Evolutionary conservation across 2,888 invertebrate genomes (phyloP), one percentile per base, ranked within the genome.

Genomic region (Dorcus hopei): DNA sequence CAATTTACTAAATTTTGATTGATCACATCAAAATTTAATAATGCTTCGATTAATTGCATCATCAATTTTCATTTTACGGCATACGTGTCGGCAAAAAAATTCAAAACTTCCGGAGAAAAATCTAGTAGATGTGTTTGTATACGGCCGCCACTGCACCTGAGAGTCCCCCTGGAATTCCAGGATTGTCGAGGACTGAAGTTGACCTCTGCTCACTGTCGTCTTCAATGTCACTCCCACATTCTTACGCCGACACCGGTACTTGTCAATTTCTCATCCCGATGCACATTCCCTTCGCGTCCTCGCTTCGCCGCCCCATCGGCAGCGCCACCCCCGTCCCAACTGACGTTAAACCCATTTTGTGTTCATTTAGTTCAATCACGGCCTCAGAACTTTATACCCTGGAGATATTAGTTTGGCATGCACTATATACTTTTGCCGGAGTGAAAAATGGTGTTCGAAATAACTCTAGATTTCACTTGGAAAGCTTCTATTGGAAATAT

Each of bases 361-460:
- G 71, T 75, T 75, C 76, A 76, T 77, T 77, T 76, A 74, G 72
- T 75, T 76, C 76, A 77, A 77, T 77, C 76, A 74, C 72, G 71
- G 68, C 66, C 68, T 62, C 61, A 68, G 69, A 74, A 77, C 68
- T 73, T 73, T 73, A 74, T 74, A 68, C 75, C 75, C 75, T 54
- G 54, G 75, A 74, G 76, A 73, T 75, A 72, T 75, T 72, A 74
- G 72, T 73, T 72, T 69, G 72, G 70, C 73, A 71, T 72, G 72
- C 70, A 72, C 70, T 71, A 64, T 69, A 69, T 67, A 73, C 70
- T 70, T 61, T 61, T 55, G 53, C 61, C 66, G 60, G 70, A 73
- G 73, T 75, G 76, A 76, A 74, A 75, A 75, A 75, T 75, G 73
- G 71, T 73, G 73, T 74, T 68, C 69, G 68, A 70, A 70, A 70